These are phyloP conservation scores for Brevimyrus niger DNA, from an alignment of 2,113 vertebrate genomes.

Conservation along the genomic window DNA sequence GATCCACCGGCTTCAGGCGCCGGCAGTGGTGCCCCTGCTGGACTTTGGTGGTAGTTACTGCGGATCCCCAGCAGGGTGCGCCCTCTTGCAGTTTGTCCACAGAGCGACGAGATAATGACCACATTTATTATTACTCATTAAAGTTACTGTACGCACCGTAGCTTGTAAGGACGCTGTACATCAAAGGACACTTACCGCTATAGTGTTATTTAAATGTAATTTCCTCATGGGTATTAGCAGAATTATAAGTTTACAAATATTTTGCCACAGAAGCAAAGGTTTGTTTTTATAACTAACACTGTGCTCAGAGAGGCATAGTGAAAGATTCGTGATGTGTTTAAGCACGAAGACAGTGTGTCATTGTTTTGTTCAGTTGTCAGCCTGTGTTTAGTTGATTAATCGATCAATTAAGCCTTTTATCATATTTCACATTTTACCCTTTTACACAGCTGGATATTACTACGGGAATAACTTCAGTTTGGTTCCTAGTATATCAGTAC, in stretches of 20 bases:
- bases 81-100: neutral
- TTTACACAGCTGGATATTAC: neutral
- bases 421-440: neutral
- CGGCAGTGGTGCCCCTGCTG: neutral
- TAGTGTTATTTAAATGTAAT: neutral
- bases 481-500: neutral
- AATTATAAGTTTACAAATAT: neutral
- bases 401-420: neutral
- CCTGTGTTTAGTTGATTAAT: neutral
- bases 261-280: neutral
- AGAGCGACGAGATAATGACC: neutral
- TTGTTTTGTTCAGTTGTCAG: neutral
- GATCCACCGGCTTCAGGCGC: neutral
- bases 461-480: neutral
- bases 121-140: neutral
- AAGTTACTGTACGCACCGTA: neutral
- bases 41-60: neutral
- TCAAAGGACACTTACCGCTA: no score
- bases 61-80: conserved; percentile 7
- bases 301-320: neutral
- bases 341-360: neutral
- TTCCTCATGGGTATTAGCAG: neutral
- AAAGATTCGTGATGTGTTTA: neutral
- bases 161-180: neutral
- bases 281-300: neutral